A percentile compares a stretch with the other conserved stretches of the same genome.
Conservation (phyloP, 1,140 invertebrate genomes). For the Bombus pyrosoma region DNA sequence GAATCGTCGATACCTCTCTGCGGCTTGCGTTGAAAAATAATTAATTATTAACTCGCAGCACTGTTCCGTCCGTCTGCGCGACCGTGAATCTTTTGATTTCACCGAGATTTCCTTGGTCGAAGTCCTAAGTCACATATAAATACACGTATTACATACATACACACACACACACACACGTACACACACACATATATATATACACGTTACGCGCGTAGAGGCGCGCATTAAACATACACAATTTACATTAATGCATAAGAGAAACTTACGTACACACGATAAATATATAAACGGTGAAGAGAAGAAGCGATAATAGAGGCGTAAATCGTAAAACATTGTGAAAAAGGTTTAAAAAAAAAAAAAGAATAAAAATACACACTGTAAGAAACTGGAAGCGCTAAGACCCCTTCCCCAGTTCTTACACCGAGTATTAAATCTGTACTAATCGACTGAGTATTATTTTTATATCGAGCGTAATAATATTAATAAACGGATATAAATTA, state of each 20-base stretch:
- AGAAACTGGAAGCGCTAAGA: conserved; percentile 43
- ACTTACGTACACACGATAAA: not conserved
- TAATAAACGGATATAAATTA: conserved; percentile 48
- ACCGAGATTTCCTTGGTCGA: conserved; percentile 14
- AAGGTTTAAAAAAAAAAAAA: not conserved
- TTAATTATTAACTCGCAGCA: conserved; percentile 41
- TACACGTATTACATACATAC: not conserved
- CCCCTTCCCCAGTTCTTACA: conserved; percentile 64
- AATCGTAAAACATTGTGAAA: conserved; percentile 5
- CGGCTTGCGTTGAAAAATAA: conserved; percentile 5
- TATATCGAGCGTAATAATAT: conserved; percentile 69
- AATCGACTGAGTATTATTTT: conserved; percentile 81
- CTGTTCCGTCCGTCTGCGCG: conserved; percentile 66
- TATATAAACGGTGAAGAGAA: not conserved
- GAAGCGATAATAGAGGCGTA: conserved; percentile 6
- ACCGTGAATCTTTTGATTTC: conserved; percentile 48
- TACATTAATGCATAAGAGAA: conserved; percentile 12
- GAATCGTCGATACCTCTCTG: not conserved
- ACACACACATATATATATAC: too few relatives aligned
- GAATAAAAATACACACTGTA: not conserved
- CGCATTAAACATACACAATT: not conserved
- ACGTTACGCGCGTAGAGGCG: too few relatives aligned
- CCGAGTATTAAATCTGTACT: conserved; percentile 74
- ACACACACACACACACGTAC: accelerated
- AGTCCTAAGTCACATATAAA: conserved; percentile 46